Conservation (phyloP, 1,140 invertebrate genomes). For the Tribolium madens region DNA sequence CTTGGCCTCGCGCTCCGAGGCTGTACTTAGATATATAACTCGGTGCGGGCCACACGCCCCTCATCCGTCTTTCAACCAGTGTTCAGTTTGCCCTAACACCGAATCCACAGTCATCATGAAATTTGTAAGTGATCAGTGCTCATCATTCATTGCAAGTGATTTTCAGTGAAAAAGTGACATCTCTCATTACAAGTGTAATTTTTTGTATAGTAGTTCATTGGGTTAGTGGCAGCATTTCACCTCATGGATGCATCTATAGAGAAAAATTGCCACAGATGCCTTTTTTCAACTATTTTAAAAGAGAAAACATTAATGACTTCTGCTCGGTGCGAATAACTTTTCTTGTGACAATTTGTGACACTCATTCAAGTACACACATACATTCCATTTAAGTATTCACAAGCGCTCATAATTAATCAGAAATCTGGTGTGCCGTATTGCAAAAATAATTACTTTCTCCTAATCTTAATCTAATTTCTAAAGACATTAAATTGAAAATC, state of each 20-base stretch:
- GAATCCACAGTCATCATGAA: conserved; percentile 49
- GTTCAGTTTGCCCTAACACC: conserved; percentile 30
- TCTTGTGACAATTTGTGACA: conserved; percentile 11
- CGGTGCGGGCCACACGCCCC: conserved; percentile 49
- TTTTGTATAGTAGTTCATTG: neutral
- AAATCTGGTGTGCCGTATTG: neutral
- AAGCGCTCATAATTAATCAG: neutral
- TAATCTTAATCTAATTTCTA: conserved; percentile 23
- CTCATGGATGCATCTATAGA: neutral
- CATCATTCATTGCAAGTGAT: neutral
- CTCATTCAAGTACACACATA: neutral
- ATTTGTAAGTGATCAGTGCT: conserved; percentile 50
- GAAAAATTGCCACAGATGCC: neutral
- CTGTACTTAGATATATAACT: conserved; percentile 61
- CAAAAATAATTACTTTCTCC: conserved; percentile 21
- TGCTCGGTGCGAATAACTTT: neutral
- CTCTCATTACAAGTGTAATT: neutral
- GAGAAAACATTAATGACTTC: conserved; percentile 20
- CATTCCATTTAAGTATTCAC: neutral
- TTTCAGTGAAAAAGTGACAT: conserved; percentile 47
- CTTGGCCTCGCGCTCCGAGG: conserved; percentile 59
- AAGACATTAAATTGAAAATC: neutral
- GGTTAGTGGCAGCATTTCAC: conserved; percentile 30
- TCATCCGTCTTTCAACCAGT: conserved; percentile 48
- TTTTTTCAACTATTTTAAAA: conserved; percentile 6